phyloP scores from a whole-genome alignment of 2,113 vertebrate genomes.

The Circaetus gallicus region DNA sequence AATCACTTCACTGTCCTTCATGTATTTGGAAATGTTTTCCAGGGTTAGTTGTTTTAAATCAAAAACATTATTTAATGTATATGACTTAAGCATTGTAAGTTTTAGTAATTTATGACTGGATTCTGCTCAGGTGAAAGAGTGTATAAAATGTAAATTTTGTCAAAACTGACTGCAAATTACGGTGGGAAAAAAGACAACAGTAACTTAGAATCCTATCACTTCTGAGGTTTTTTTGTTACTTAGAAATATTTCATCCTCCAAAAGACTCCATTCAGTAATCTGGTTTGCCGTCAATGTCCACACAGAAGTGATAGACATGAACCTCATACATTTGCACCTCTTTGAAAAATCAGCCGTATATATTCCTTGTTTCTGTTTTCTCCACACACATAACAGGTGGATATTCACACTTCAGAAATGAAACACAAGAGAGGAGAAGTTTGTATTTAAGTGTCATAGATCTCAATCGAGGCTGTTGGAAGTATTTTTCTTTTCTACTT shows the following conservation, averaged over 20 bases:
- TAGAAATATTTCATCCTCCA: not conserved
- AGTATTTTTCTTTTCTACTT: not conserved
- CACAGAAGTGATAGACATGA: not conserved
- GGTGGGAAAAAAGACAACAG: rapidly evolving
- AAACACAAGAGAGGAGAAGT: not conserved
- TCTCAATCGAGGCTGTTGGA: not conserved
- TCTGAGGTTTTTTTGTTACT: rapidly evolving
- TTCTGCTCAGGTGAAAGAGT: not conserved
- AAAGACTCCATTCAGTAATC: not conserved
- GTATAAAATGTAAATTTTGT: not conserved
- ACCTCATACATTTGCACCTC: not conserved
- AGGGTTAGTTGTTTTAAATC: not conserved
- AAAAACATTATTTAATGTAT: not conserved
- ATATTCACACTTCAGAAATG: not conserved
- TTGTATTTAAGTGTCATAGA: not conserved
- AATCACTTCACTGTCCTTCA: not conserved
- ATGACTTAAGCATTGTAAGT: not conserved
- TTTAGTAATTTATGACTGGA: not conserved
- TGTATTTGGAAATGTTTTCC: not conserved
- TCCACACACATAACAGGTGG: rapidly evolving
- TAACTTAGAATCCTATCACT: not conserved
- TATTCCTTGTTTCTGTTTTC: not conserved
- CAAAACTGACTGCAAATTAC: not conserved
- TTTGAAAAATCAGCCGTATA: not conserved
- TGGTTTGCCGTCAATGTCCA: not conserved